A percentile compares a stretch with the other conserved stretches of the same genome.
phyloP scores from a whole-genome alignment of 64 coral and sea anemone genomes.

The Anthopleura sola region DNA sequence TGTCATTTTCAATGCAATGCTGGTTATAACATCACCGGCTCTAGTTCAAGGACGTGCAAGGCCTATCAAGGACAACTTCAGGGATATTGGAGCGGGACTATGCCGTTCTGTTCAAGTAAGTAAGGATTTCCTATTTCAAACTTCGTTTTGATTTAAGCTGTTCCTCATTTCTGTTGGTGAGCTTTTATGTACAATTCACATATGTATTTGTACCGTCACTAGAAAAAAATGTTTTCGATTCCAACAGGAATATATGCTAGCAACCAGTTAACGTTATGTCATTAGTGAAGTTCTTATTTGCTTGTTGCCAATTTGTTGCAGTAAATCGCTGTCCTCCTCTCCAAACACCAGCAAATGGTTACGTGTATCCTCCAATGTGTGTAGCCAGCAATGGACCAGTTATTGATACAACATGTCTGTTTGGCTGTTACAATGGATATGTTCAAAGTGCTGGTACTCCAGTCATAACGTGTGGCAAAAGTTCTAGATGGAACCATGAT shows the following conservation, averaged over 20 bases:
- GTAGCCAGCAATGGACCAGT: conserved; percentile 29
- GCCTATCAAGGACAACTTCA: conserved; percentile 37
- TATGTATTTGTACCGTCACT: too few relatives aligned
- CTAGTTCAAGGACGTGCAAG: conserved; percentile 22
- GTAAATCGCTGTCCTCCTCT: conserved; percentile 45
- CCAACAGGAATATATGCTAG: too few relatives aligned
- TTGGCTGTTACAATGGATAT: conserved; percentile 58
- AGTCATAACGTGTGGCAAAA: conserved; percentile 35
- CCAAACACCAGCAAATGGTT: conserved; percentile 40
- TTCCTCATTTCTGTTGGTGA: too few relatives aligned
- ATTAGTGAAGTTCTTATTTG: too few relatives aligned
- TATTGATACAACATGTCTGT: conserved; percentile 47
- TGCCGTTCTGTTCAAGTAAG: conserved; percentile 50
- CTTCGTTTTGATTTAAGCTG: too few relatives aligned
- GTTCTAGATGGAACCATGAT: conserved; percentile 42
- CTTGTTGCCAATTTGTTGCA: background rate
- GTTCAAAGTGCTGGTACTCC: conserved; percentile 10
- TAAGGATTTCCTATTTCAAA: background rate
- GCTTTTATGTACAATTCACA: too few relatives aligned
- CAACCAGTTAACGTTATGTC: too few relatives aligned
- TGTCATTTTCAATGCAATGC: conserved; percentile 37
- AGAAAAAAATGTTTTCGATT: too few relatives aligned
- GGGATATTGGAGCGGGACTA: conserved; percentile 45
- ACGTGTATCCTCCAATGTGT: conserved; percentile 56
- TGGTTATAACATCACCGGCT: conserved; percentile 61